Percentiles rank a stretch among this genome's conserved stretches.
phyloP scores from a whole-genome alignment of 2,888 invertebrate species.

The Drosophila ezoana region DNA sequence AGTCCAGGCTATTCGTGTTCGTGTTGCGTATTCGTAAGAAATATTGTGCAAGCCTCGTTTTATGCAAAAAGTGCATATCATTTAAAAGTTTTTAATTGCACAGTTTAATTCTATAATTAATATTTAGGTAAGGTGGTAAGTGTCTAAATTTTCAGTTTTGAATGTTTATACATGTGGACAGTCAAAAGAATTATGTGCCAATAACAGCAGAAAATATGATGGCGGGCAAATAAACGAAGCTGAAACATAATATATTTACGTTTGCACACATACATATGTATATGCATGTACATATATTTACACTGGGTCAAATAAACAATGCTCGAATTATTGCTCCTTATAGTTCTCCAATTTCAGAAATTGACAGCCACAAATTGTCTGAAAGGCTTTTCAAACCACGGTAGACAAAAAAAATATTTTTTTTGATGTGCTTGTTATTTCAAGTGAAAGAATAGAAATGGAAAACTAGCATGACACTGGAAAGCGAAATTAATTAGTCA shows the following conservation, averaged over 20 bases:
- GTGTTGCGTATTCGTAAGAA: neutral
- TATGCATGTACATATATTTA: neutral
- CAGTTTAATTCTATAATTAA: neutral
- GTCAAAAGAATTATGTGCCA: neutral
- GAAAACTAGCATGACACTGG: neutral
- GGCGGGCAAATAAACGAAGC: constrained; percentile 1
- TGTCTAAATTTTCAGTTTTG: neutral
- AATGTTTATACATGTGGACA: neutral
- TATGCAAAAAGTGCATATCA: constrained; percentile 12
- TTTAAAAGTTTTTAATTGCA: neutral
- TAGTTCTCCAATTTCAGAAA: neutral
- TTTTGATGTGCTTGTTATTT: too few species aligned
- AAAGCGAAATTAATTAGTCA: neutral
- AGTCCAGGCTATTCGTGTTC: too few species aligned
- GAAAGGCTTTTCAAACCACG: too few species aligned
- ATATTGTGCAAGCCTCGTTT: neutral
- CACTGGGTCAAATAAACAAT: constrained; percentile 6
- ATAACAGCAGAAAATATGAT: constrained; percentile 14
- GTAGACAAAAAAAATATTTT: too few species aligned
- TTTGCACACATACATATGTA: neutral
- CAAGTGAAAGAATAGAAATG: too few species aligned
- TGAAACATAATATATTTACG: constrained; percentile 10
- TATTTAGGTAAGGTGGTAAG: neutral
- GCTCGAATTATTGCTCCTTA: neutral
- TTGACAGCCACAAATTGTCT: neutral